phyloP scores from a whole-genome alignment of 2,113 vertebrate species.

The Oncorhynchus gorbuscha region DNA sequence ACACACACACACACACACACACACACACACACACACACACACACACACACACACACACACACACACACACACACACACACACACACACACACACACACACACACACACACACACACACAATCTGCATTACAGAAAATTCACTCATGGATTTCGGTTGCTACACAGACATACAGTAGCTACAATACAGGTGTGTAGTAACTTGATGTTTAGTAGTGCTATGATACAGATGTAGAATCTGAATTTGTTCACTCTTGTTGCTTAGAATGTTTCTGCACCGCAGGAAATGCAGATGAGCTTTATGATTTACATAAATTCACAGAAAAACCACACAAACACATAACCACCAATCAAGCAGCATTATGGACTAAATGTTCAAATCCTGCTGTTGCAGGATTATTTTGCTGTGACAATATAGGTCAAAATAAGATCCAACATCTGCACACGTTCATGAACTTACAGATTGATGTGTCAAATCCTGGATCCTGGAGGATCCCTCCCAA shows the following conservation, averaged over 20 bases:
- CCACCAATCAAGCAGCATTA: no score
- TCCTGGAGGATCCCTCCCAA: slow-evolving; percentile 19
- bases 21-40: neutral
- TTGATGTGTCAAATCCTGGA: slow-evolving; percentile 38
- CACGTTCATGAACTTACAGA: neutral
- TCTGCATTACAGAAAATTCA: neutral
- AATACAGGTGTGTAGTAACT: neutral
- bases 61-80: neutral
- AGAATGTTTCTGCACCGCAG: no score
- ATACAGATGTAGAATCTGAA: no score
- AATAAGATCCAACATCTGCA: no score
- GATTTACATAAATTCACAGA: no score
- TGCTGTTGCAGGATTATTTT: no score
- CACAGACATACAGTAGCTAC: neutral
- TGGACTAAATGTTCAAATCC: no score
- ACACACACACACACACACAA: neutral
- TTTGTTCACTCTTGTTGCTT: no score
- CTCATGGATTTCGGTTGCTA: neutral
- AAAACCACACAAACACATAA: neutral
- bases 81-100: neutral
- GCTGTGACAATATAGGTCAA: no score
- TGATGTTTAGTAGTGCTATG: neutral
- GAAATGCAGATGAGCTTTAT: no score
- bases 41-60: slow-evolving; percentile 7
- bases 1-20: slow-evolving; percentile 5